phyloP scores from a whole-genome alignment of 2,888 invertebrate species.

The Teleogryllus oceanicus region DNA sequence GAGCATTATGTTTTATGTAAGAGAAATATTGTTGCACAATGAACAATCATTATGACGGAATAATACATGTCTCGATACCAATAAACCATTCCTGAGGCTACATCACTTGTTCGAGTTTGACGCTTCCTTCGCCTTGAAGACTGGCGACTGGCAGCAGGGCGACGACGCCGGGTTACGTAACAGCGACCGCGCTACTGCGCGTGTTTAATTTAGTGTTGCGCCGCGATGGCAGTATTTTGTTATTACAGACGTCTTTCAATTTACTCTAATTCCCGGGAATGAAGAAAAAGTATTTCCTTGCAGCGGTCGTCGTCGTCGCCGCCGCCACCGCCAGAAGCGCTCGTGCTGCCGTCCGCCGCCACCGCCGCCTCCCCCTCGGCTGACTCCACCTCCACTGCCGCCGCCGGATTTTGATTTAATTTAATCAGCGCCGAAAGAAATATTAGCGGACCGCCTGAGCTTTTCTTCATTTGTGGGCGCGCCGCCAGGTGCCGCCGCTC shows the following conservation, averaged over 20 bases:
- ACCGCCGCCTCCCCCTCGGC: background rate
- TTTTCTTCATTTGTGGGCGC: conserved; percentile 12
- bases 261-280: conserved; percentile 49
- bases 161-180: background rate
- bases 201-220: conserved; percentile 26
- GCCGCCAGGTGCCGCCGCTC: background rate
- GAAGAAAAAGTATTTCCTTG: conserved; percentile 45
- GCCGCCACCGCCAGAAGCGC: conserved; percentile 22
- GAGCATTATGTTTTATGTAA: no score
- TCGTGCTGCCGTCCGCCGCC: conserved; percentile 25
- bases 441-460: conserved; percentile 18
- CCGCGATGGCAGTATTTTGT: conserved; percentile 33
- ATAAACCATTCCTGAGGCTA: no score
- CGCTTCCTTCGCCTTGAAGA: background rate
- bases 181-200: background rate
- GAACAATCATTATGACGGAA: no score
- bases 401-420: conserved; percentile 49
- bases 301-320: background rate
- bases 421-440: conserved; percentile 45
- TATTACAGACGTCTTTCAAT: conserved; percentile 47
- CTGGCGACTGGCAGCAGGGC: background rate
- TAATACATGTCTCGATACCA: no score
- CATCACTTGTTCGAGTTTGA: no score
- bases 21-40: no score
- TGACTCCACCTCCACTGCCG: background rate